Percentiles rank a stretch among this genome's conserved stretches.
Conservation (phyloP, 1,140 invertebrate species). For the Andricus grossulariae region DNA sequence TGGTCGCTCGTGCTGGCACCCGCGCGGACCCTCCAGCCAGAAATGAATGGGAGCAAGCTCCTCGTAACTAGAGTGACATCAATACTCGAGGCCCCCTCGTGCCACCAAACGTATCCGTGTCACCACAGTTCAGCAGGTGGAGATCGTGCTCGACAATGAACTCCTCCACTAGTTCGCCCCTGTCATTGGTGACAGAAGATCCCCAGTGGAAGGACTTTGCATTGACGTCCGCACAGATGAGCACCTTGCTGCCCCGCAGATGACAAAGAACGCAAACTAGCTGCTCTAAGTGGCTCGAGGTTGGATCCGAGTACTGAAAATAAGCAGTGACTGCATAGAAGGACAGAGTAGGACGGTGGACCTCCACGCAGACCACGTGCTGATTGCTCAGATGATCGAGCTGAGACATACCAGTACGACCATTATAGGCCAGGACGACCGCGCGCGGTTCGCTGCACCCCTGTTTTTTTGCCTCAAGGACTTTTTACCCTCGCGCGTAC, state of each 20-base stretch:
- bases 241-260: conserved; percentile 7
- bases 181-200: not conserved
- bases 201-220: not conserved
- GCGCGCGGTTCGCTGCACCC: not conserved
- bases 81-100: no score
- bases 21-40: no score
- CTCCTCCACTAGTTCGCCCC: not conserved
- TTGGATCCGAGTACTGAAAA: not conserved
- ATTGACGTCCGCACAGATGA: conserved; percentile 16
- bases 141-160: not conserved
- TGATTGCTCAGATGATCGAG: not conserved
- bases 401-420: not conserved
- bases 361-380: conserved; percentile 4
- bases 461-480: not conserved
- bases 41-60: no score
- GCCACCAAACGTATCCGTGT: not conserved
- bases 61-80: no score
- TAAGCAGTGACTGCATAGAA: conserved; percentile 30
- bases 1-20: no score
- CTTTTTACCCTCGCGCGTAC: not conserved
- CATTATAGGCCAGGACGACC: not conserved
- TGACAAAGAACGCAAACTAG: conserved; percentile 48
- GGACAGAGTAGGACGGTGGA: not conserved
- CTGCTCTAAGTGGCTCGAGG: not conserved
- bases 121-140: not conserved